A percentile compares a stretch with the other conserved stretches of the same genome.
These are phyloP conservation scores for Chloroceryle amazona DNA, from an alignment of 2,797 vertebrate genomes.

Conservation along the genomic window DNA sequence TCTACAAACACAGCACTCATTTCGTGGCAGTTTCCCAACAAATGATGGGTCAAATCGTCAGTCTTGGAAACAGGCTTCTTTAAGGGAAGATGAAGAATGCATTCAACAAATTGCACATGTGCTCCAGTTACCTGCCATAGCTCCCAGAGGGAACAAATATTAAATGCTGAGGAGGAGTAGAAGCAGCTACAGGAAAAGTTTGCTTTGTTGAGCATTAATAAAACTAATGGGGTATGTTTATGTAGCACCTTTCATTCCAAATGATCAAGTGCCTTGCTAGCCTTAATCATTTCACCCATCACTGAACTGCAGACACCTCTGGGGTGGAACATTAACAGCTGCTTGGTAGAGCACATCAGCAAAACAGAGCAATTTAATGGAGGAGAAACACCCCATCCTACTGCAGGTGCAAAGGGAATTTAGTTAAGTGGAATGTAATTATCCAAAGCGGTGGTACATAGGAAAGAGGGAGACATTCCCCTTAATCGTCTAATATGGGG, in stretches of 20 bases:
- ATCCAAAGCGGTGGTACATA: not conserved
- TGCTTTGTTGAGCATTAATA: slow-evolving; percentile 63
- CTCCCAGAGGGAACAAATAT: not conserved
- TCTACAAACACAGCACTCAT: not conserved
- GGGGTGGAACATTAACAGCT: slow-evolving; percentile 66
- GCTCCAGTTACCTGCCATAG: not conserved
- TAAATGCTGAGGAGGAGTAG: slow-evolving; percentile 5
- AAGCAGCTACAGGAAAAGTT: slow-evolving; percentile 39
- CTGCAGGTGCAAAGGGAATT: slow-evolving; percentile 32
- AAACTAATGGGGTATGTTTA: slow-evolving; percentile 62
- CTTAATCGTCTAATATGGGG: not conserved
- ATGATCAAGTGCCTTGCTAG: slow-evolving; percentile 39
- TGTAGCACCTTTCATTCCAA: slow-evolving; percentile 51
- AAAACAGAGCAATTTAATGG: slow-evolving; percentile 55
- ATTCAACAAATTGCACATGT: not conserved
- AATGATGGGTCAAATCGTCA: not conserved
- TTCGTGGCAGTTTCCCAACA: not conserved
- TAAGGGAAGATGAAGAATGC: not conserved
- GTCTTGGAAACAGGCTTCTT: not conserved
- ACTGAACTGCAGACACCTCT: slow-evolving; percentile 62
- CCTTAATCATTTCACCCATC: slow-evolving; percentile 66
- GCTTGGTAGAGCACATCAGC: slow-evolving; percentile 44
- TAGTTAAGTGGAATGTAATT: slow-evolving; percentile 55
- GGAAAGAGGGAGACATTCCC: slow-evolving; percentile 3
- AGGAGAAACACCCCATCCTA: slow-evolving; percentile 37